phyloP scores from a whole-genome alignment of 2,113 vertebrate species.

The Centropus bengalensis region DNA sequence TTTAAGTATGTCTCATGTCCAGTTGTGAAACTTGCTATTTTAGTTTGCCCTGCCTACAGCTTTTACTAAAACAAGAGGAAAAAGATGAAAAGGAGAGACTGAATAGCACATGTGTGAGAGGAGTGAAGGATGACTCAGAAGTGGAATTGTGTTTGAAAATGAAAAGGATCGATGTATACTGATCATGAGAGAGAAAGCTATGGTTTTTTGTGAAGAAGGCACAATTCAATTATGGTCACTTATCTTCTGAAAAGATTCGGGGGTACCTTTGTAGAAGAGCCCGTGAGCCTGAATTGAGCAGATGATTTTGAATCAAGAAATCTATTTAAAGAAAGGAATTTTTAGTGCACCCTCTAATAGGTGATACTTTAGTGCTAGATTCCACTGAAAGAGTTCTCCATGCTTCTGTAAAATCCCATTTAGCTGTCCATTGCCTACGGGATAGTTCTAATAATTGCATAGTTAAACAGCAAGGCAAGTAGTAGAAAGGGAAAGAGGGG shows the following conservation, averaged over 20 bases:
- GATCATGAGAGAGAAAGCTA: background rate
- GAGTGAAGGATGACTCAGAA: constrained; percentile 32
- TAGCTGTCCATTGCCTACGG: background rate
- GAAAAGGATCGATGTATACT: background rate
- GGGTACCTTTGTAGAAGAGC: background rate
- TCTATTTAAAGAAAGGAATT: constrained; percentile 42
- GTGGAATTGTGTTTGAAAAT: constrained; percentile 14
- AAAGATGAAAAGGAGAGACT: constrained; percentile 1
- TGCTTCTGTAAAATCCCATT: constrained; percentile 50
- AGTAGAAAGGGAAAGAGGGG: background rate
- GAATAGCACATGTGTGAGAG: background rate
- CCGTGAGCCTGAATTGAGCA: background rate
- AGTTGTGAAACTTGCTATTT: constrained; percentile 63
- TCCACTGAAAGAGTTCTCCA: constrained; percentile 16
- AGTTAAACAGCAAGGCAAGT: background rate
- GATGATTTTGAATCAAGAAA: background rate
- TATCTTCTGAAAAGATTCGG: background rate
- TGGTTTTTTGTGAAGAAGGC: background rate
- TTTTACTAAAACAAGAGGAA: constrained; percentile 52
- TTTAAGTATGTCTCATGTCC: constrained; percentile 55
- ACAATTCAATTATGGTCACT: background rate
- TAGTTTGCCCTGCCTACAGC: constrained; percentile 36
- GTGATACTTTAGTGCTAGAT: constrained; percentile 19
- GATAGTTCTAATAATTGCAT: background rate
- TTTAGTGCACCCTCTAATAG: constrained; percentile 27